Conservation (phyloP, 2,797 vertebrate genomes). For the Phataginus tetradactyla region DNA sequence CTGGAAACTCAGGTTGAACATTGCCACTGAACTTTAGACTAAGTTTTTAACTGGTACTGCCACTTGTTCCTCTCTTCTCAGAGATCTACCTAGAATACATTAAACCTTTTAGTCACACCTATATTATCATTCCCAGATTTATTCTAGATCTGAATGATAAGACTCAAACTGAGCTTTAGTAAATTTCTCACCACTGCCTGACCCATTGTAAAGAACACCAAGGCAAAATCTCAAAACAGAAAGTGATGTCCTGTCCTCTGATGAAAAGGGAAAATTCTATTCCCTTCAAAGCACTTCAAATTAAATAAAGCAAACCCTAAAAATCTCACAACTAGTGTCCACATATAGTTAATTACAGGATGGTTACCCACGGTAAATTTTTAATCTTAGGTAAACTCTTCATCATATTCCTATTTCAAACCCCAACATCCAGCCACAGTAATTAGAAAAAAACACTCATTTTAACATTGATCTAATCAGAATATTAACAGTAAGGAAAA, state of each 20-base stretch:
- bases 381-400: conserved; percentile 20
- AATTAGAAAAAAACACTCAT: neutral
- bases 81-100: conserved; percentile 69
- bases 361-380: conserved; percentile 23
- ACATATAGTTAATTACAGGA: conserved; percentile 38
- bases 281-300: conserved; percentile 53
- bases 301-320: conserved; percentile 49
- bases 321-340: conserved; percentile 39
- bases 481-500: conserved; percentile 49
- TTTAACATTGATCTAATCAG: conserved; percentile 36
- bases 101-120: conserved; percentile 69
- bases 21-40: conserved; percentile 57
- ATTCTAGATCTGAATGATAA: conserved; percentile 50
- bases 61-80: conserved; percentile 64
- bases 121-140: conserved; percentile 61
- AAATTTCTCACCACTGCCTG: conserved; percentile 40
- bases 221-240: conserved; percentile 55
- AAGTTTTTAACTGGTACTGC: conserved; percentile 69
- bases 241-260: conserved; percentile 9
- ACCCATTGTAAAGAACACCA: conserved; percentile 34
- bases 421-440: neutral
- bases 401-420: conserved; percentile 43
- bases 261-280: conserved; percentile 25
- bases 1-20: conserved; percentile 67
- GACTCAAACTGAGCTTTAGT: conserved; percentile 43